Evolutionary conservation across 2,113 vertebrate genomes (phyloP), one percentile per base, ranked within the genome.

Genomic region (Centropus bengalensis): DNA sequence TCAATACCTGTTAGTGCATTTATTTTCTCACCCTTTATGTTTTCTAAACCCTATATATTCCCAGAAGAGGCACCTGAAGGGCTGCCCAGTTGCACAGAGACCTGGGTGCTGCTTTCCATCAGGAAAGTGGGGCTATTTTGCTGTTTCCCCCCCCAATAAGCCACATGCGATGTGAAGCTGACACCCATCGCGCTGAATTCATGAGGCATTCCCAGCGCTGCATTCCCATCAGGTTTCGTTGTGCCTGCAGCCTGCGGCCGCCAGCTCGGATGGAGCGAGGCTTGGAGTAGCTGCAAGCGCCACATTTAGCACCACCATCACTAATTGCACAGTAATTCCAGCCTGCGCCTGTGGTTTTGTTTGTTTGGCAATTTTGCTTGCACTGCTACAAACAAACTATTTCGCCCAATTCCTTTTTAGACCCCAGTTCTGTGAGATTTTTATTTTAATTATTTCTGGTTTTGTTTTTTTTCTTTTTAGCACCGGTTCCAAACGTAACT

Each of bases 341-440:
- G 28, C 28, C 27, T 73, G 82, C 1, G 3, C 33, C 32, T 60
- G 62, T 64, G 59, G n/a, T 47, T 23, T 62, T 66, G 55, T 81
- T 93, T 89, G 44, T 83, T 86, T 91, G 87, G 69, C 64, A 40
- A n/a, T 93, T 96, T 90, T 86, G 89, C 78, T 97, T 78, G 18
- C 91, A 94, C 69, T 33, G 64, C 81, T 45, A 85, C 90, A 89
- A 94, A 89, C 93, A 86, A 90, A 67, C 93, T 78, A 69, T 66
- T 95, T 93, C 64, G 84, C 74, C 58, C 83, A 77, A 66, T 82
- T 91, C 78, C 86, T 75, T 93, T 93, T 81, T 44, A 83, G 47
- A 80, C 85, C 82, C 68, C 42, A 84, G 13, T 83, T 77, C 52
- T 42, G 23, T 36, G 36, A 1, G 6, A 12, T 66, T 86, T 91